Conservation (phyloP, 2,888 invertebrate genomes). For the Ochropleura leucogaster region DNA sequence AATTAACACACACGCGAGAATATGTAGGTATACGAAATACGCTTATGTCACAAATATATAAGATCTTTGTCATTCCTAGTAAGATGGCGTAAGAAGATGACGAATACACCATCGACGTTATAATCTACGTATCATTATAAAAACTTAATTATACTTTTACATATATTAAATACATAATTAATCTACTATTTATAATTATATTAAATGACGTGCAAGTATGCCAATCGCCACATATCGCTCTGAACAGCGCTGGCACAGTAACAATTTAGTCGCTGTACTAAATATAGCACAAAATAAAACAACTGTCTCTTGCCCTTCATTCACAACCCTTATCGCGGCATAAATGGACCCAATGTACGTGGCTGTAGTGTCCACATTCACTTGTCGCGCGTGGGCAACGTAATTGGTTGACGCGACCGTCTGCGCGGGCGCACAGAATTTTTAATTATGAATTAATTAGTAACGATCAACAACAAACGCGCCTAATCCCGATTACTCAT, state of each 20-base stretch:
- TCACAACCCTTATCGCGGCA: constrained; percentile 77
- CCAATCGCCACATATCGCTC: constrained; percentile 81
- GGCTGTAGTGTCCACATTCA: constrained; percentile 80
- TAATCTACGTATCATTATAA: constrained; percentile 8
- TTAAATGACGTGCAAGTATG: constrained; percentile 75
- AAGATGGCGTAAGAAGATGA: constrained; percentile 55
- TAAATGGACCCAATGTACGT: constrained; percentile 77
- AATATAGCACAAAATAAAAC: constrained; percentile 91
- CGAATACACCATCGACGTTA: constrained; percentile 42
- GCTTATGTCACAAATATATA: constrained; percentile 59
- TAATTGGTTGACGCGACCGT: constrained; percentile 87
- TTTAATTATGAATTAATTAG: constrained; percentile 91
- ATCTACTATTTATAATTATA: constrained; percentile 58
- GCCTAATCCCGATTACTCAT: constrained; percentile 83
- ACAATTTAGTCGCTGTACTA: constrained; percentile 89
- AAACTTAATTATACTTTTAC: constrained; percentile 3
- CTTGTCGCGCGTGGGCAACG: constrained; percentile 74
- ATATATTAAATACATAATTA: constrained; percentile 35
- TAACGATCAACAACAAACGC: constrained; percentile 87
- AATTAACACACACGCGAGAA: neutral
- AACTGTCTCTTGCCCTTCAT: constrained; percentile 90
- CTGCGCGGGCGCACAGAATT: constrained; percentile 89
- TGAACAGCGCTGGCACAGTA: constrained; percentile 87
- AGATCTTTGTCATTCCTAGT: constrained; percentile 58
- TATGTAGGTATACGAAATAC: constrained; percentile 17